A percentile compares a stretch with the other conserved stretches of the same genome.
phyloP scores from a whole-genome alignment of 2,888 invertebrate species.

The Mythimna albipuncta region DNA sequence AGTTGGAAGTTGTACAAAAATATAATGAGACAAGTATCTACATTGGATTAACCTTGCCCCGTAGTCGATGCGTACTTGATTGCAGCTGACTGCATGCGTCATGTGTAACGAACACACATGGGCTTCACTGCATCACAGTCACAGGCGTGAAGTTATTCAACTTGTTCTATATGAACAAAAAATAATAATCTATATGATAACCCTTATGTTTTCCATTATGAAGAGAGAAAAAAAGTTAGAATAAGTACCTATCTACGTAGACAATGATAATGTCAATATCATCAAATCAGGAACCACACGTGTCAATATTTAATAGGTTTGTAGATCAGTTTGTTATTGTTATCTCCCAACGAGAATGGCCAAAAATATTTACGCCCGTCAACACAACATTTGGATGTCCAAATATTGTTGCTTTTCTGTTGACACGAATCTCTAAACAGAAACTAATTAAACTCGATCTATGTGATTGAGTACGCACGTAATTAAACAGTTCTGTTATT shows the following conservation, averaged over 20 bases:
- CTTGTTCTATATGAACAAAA: too few species aligned
- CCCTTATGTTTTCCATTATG: not conserved
- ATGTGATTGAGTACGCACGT: constrained; percentile 28
- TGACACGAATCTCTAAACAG: constrained; percentile 27
- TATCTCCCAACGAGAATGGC: not conserved
- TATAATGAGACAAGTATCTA: constrained; percentile 36
- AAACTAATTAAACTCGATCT: constrained; percentile 40
- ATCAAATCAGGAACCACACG: not conserved
- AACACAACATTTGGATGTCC: constrained; percentile 10
- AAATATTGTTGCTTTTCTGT: constrained; percentile 12
- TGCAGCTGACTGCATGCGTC: constrained; percentile 68
- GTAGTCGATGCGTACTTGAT: constrained; percentile 68
- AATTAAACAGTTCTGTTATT: constrained; percentile 29
- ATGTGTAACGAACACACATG: constrained; percentile 61
- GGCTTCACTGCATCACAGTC: constrained; percentile 67
- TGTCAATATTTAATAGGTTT: not conserved
- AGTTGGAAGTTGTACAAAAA: constrained; percentile 28
- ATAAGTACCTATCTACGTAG: not conserved
- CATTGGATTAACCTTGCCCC: constrained; percentile 76
- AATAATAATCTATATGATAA: too few species aligned
- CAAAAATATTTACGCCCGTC: constrained; percentile 1
- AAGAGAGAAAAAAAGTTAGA: not conserved
- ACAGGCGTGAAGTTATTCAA: constrained; percentile 28
- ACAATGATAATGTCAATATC: not conserved
- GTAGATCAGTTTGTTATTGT: constrained; percentile 10